These are phyloP conservation scores for Melanostoma mellinum DNA, from an alignment of 2,888 invertebrate species.

Conservation along the genomic window DNA sequence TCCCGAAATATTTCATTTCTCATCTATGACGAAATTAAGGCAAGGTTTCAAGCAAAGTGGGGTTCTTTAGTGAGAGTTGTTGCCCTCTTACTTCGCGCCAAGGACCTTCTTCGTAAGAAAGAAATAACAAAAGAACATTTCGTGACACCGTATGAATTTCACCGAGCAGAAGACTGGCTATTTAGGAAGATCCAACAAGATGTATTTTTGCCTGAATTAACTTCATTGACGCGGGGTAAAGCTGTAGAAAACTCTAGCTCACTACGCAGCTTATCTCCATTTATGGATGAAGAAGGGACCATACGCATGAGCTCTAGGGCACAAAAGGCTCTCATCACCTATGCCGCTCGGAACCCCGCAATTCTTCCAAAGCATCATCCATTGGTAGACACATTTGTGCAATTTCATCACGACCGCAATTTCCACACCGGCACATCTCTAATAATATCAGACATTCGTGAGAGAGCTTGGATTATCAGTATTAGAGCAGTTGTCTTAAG, in stretches of 20 bases:
- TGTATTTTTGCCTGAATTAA: background rate
- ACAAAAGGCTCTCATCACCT: slow-evolving; percentile 3
- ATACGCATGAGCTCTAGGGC: background rate
- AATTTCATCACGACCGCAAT: slow-evolving; percentile 5
- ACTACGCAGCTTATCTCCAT: background rate
- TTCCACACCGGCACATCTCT: background rate
- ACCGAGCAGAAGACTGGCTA: background rate
- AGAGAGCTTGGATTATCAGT: background rate
- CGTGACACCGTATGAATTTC: background rate
- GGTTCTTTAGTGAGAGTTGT: slow-evolving; percentile 4
- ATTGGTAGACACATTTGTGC: background rate
- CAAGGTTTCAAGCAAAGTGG: slow-evolving; percentile 10
- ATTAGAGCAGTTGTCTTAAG: background rate
- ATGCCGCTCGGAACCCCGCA: slow-evolving; percentile 6
- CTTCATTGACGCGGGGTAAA: no score
- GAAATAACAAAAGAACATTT: background rate
- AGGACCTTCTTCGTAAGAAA: background rate
- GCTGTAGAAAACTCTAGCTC: no score
- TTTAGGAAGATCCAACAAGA: background rate
- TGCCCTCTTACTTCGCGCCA: background rate
- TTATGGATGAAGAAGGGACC: slow-evolving; percentile 11
- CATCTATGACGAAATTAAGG: background rate
- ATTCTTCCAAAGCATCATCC: slow-evolving; percentile 7
- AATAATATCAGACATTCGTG: slow-evolving; percentile 7
- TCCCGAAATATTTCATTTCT: no score